Conservation (phyloP, 2,888 invertebrate species). For the Thecocarcelia acutangulata region DNA sequence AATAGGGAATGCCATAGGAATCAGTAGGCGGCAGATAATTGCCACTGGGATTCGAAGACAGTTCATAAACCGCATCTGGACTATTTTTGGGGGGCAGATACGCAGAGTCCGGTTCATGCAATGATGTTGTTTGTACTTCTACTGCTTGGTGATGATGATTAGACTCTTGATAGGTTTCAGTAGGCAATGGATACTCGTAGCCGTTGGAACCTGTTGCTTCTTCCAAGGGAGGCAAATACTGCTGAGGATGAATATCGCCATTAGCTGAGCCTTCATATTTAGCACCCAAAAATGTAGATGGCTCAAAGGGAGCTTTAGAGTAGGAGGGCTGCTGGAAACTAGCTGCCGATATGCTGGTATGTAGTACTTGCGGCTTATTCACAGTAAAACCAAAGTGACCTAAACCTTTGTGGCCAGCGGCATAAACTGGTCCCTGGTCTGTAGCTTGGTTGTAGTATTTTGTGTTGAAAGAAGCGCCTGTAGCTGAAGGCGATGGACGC, state of each 20-base stretch:
- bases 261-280: conserved; percentile 74
- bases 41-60: conserved; percentile 25
- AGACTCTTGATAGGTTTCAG: conserved; percentile 71
- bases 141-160: conserved; percentile 71
- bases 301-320: conserved; percentile 77
- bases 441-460: conserved; percentile 58
- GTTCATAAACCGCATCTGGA: conserved; percentile 18
- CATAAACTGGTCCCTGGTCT: conserved; percentile 75
- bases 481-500: conserved; percentile 37
- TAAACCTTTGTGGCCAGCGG: conserved; percentile 79
- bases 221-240: conserved; percentile 71
- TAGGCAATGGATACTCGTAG: conserved; percentile 73
- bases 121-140: conserved; percentile 69
- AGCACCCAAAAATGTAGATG: conserved; percentile 79
- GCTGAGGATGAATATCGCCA: conserved; percentile 69
- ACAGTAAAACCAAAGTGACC: conserved; percentile 77
- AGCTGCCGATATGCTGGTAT: conserved; percentile 73
- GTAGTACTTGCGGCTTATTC: conserved; percentile 77
- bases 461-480: conserved; percentile 63
- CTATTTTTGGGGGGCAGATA: conserved; percentile 71
- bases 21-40: conserved; percentile 65
- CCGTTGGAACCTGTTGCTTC: conserved; percentile 66
- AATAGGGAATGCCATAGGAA: conserved; percentile 53
- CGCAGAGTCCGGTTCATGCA: conserved; percentile 73
- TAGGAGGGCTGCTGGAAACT: conserved; percentile 43